These are phyloP conservation scores for Thymelicus acteon DNA, from an alignment of 2,888 invertebrate genomes.

Conservation along the genomic window DNA sequence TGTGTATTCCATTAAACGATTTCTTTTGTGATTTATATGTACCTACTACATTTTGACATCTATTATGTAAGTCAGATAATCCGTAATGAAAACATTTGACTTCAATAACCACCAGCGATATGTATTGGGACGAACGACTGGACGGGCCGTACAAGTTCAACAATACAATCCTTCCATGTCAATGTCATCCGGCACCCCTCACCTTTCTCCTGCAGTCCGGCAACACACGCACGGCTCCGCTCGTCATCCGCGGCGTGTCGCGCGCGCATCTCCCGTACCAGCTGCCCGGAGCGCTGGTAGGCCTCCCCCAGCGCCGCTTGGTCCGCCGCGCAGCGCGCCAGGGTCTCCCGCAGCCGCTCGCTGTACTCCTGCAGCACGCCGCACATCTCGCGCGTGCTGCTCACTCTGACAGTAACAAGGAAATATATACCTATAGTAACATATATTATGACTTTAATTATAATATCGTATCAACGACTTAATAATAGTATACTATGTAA, in stretches of 20 bases:
- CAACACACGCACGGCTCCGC: constrained; percentile 42
- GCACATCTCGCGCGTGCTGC: constrained; percentile 63
- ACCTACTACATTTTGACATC: no score
- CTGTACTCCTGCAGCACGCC: constrained; percentile 62
- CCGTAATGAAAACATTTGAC: no score
- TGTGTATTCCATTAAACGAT: no score
- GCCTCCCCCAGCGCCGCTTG: constrained; percentile 59
- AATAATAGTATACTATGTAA: no score
- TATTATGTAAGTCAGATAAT: no score
- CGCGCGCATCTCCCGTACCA: constrained; percentile 48
- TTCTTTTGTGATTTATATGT: no score
- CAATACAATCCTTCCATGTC: no score
- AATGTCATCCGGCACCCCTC: neutral
- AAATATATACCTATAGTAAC: no score
- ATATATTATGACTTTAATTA: neutral
- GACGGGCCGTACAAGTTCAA: no score
- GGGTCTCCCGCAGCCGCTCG: constrained; percentile 58
- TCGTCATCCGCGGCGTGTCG: constrained; percentile 46
- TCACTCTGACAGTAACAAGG: constrained; percentile 45
- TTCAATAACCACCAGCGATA: no score
- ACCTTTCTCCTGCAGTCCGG: constrained; percentile 53
- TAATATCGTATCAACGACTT: neutral
- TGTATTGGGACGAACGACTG: no score
- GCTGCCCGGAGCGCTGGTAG: constrained; percentile 54
- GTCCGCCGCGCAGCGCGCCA: constrained; percentile 61